These are phyloP conservation scores for Smithornis capensis DNA, from an alignment of 2,113 vertebrate species.

Conservation along the genomic window DNA sequence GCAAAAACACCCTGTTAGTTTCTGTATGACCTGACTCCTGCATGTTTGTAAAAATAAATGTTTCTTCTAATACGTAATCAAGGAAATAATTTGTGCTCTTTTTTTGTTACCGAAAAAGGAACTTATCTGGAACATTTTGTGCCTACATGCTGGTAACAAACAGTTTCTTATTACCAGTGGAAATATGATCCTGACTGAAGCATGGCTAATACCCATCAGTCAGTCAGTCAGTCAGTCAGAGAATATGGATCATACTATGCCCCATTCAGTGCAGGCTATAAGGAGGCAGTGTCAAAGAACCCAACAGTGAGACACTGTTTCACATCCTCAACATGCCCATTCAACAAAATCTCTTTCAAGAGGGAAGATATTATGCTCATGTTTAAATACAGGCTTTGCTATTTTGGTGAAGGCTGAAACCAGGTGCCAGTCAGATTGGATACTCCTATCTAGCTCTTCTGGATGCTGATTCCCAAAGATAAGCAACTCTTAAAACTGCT, in stretches of 20 bases:
- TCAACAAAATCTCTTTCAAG: not conserved
- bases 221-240: not conserved
- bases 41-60: conserved; percentile 25
- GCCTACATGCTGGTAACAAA: conserved; percentile 13
- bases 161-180: conserved; percentile 28
- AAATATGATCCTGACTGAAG: conserved; percentile 14
- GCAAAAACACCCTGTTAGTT: not conserved
- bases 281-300: conserved; percentile 21
- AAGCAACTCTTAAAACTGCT: not conserved
- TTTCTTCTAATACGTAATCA: conserved; percentile 29
- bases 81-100: conserved; percentile 22
- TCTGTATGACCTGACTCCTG: not conserved
- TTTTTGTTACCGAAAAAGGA: not conserved
- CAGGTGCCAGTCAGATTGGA: not conserved
- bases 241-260: conserved; percentile 17
- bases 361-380: not conserved
- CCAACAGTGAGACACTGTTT: conserved; percentile 48
- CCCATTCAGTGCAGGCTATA: conserved; percentile 19
- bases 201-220: not conserved
- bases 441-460: not conserved
- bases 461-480: not conserved
- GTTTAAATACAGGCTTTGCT: conserved; percentile 25
- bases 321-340: conserved; percentile 30
- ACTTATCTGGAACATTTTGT: conserved; percentile 23
- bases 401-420: conserved; percentile 3